phyloP scores from a whole-genome alignment of 37 sponge, comb jelly and placozoan genomes.

The Oscarella lobularis region DNA sequence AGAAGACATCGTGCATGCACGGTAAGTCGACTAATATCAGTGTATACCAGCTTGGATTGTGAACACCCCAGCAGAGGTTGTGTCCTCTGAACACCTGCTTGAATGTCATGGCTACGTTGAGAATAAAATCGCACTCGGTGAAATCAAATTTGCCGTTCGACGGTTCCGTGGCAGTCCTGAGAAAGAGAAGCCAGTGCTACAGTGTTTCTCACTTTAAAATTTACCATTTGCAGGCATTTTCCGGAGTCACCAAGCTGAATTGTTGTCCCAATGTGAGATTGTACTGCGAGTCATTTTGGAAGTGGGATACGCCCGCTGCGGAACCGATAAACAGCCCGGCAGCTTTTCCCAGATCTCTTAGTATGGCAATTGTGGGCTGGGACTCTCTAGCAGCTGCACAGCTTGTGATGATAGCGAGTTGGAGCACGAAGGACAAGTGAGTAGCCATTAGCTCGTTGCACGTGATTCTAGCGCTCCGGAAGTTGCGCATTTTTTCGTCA shows the following conservation, averaged over 20 bases:
- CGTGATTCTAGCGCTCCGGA: no score
- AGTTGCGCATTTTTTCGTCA: no score
- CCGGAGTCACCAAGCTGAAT: slow-evolving; percentile 5
- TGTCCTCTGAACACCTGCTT: slow-evolving; percentile 1
- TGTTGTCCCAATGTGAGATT: not conserved
- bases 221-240: slow-evolving; percentile 10
- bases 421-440: no score
- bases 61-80: slow-evolving; percentile 9
- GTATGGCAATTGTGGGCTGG: not conserved
- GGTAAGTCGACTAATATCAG: not conserved
- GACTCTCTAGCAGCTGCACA: no score
- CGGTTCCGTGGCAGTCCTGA: not conserved
- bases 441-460: no score
- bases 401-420: no score
- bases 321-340: not conserved
- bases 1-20: not conserved
- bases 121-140: slow-evolving; percentile 2
- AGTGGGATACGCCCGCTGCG: not conserved
- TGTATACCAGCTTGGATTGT: slow-evolving; percentile 2
- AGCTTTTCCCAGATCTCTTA: not conserved
- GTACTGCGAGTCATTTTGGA: not conserved
- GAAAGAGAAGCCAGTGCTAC: not conserved
- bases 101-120: not conserved
- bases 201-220: not conserved
- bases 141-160: not conserved